Evolutionary conservation across 1,140 invertebrate genomes (phyloP), one percentile per base, ranked within the genome.

Genomic region (Trachelipus rathkii): DNA sequence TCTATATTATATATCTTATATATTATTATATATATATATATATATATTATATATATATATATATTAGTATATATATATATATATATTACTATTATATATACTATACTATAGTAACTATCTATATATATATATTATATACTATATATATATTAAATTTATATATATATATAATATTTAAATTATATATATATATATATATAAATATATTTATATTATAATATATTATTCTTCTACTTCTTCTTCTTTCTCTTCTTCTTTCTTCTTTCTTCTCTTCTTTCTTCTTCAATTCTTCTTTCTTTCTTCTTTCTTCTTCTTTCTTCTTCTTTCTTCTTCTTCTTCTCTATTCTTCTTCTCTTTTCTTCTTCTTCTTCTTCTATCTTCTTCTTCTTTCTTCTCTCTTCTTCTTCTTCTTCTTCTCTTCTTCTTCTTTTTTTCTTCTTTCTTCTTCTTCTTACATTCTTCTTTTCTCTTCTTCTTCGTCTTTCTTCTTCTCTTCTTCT

Each of bases 171-270:
- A 33, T 11, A 43, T 74, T 5, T 70, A 19, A 2, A 72, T 19
- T 44, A 23, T 15, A 44, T 10, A 44, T 50, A 72, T 72, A 50
- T 44, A 10, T 50, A 46, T 11, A 72, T 72, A 21, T 50, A 72
- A 11, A 72, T 23, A 44, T 11, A 46, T 9, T 1, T 66, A n/a
- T n/a, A n/a, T n/a, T n/a, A n/a, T n/a, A n/a, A n/a, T n/a, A n/a
- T n/a, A n/a, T n/a, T n/a, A n/a, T n/a, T n/a, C n/a, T n/a, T n/a
- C n/a, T n/a, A n/a, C n/a, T n/a, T n/a, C n/a, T n/a, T 43, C 53
- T 46, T 11, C 68, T 78, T 33, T 73, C 60, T 73, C 24, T 69
- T 13, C n/a, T n/a, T 53, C 50, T 10, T 53, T 53, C n/a, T n/a
- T 53, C 50, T 53, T 53, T n/a, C 50, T 53, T n/a, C 50, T n/a